These are phyloP conservation scores for Adelges cooleyi DNA, from an alignment of 1,140 invertebrate genomes.

Conservation along the genomic window DNA sequence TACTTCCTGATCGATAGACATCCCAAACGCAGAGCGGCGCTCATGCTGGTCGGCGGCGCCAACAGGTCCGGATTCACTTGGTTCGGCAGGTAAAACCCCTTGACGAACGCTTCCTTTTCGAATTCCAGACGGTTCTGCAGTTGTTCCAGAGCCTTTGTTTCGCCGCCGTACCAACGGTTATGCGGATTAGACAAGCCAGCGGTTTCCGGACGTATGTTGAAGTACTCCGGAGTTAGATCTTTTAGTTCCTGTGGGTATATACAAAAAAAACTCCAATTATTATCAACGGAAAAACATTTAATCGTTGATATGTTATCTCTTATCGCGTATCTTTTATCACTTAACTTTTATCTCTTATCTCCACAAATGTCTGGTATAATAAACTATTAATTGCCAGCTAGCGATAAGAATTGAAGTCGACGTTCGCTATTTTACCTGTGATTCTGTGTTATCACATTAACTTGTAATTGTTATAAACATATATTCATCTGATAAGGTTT, in stretches of 20 bases:
- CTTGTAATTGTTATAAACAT: too few relatives aligned
- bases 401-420: too few relatives aligned
- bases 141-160: slow-evolving; percentile 49
- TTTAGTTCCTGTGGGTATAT: neutral
- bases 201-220: slow-evolving; percentile 43
- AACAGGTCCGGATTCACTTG: slow-evolving; percentile 55
- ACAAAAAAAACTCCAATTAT: too few relatives aligned
- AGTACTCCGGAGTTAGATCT: slow-evolving; percentile 46
- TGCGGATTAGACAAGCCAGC: slow-evolving; percentile 37
- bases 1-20: slow-evolving; percentile 50
- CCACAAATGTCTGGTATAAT: too few relatives aligned
- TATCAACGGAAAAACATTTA: too few relatives aligned
- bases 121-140: slow-evolving; percentile 33
- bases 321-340: too few relatives aligned
- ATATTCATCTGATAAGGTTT: too few relatives aligned
- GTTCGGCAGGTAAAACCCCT: slow-evolving; percentile 45
- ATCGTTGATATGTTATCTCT: too few relatives aligned
- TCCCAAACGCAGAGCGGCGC: slow-evolving; percentile 54
- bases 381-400: too few relatives aligned
- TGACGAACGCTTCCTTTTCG: slow-evolving; percentile 46
- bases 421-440: too few relatives aligned
- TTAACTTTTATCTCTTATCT: too few relatives aligned
- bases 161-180: slow-evolving; percentile 52
- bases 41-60: slow-evolving; percentile 54
- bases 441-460: too few relatives aligned